Base-by-base conservation (phyloP, 2,113 vertebrate species). In the Chinchilla lanigera region DNA sequence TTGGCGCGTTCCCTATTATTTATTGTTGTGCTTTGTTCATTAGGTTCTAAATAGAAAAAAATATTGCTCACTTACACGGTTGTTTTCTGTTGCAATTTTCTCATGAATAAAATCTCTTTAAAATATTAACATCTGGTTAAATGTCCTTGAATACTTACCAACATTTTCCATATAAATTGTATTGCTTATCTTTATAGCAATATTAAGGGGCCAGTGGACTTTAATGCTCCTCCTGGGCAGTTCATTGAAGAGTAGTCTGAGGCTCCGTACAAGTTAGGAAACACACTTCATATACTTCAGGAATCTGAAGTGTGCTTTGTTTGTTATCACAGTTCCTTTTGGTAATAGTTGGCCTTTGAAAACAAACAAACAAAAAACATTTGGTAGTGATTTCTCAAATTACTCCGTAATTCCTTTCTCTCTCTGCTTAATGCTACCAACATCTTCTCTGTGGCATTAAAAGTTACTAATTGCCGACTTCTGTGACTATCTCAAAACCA, bases 61-160 rank as follows among this genome's bases (percentile, higher is more conserved):
- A 77, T 86, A 44, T 20, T 38, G 26, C n/a, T 44, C 17, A 38
- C 90, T 93, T 93, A 28, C 77, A 5, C 63, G 82, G 33, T 89
- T 84, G 41, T 63, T 97, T 97, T 95, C 56, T 80, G 63, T 93
- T 78, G 10, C 13, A 92, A 28, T 93, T 85, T 96, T 52, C 12
- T 83, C 38, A 90, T 78, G 38, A 89, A 71, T 58, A 54, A 69
- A 93, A 52, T 77, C 54, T 81, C 89, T 84, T 38, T 92, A 87
- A 87, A 61, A 60, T 92, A 83, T 77, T 88, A 77, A 69, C 35
- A 83, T 95, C 69, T 54, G 54, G 84, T 77, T 94, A 84, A 88
- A 82, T 84, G 54, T 58, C 24, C 22, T 90, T 90, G 87, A 58
- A 69, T 87, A 24, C 88, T 89, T 94, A 52, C 30, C 8, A 30